phyloP scores from a whole-genome alignment of 1,140 invertebrate genomes.

The Venustaconcha ellipsiformis region DNA sequence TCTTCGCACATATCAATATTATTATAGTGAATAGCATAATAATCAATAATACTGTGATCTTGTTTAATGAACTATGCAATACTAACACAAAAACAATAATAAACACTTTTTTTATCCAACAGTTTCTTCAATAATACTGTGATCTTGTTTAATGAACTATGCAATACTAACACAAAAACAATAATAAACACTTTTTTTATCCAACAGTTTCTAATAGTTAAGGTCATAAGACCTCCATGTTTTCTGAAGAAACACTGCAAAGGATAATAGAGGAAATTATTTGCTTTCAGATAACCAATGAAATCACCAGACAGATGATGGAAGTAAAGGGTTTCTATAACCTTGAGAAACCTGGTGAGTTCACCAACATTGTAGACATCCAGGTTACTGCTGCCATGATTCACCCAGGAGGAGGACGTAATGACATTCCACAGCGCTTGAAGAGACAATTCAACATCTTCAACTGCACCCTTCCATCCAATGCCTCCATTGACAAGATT shows the following conservation, averaged over 20 bases:
- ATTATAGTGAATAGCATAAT: no score
- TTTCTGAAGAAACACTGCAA: background rate
- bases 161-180: no score
- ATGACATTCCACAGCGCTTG: slow-evolving; percentile 93
- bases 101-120: background rate
- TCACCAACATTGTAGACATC: slow-evolving; percentile 88
- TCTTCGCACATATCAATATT: no score
- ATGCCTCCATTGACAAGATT: slow-evolving; percentile 88
- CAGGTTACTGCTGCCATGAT: slow-evolving; percentile 97
- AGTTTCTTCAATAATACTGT: background rate
- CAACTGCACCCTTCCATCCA: slow-evolving; percentile 93
- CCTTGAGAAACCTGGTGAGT: slow-evolving; percentile 97
- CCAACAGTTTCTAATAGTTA: background rate
- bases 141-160: background rate
- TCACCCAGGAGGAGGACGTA: slow-evolving; percentile 85
- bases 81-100: background rate
- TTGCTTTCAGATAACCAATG: slow-evolving; percentile 80
- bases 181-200: background rate
- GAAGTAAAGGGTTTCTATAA: slow-evolving; percentile 98
- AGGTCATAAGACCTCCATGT: background rate
- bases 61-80: background rate
- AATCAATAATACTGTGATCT: background rate
- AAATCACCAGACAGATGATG: slow-evolving; percentile 96
- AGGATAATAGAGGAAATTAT: background rate
- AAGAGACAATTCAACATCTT: slow-evolving; percentile 96